phyloP scores from a whole-genome alignment of 2,888 invertebrate species.

The Corythucha ciliata region DNA sequence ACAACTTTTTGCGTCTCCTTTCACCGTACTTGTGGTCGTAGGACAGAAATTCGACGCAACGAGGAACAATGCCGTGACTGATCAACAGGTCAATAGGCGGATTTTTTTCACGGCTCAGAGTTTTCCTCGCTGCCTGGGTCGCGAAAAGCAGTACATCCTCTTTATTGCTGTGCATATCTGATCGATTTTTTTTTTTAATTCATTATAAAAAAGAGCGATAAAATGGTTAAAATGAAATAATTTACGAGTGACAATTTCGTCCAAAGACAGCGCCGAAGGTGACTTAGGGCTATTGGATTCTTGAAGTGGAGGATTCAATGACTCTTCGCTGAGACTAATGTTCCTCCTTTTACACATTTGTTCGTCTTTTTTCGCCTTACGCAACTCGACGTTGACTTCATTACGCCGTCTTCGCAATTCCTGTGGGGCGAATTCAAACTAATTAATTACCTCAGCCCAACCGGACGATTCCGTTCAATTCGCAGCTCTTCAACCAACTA shows the following conservation, averaged over 20 bases:
- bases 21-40: constrained; percentile 30
- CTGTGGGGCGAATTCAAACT: constrained; percentile 15
- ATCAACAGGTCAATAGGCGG: constrained; percentile 97
- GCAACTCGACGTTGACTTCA: constrained; percentile 79
- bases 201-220: constrained; percentile 2
- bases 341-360: constrained; percentile 86
- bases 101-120: constrained; percentile 87
- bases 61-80: constrained; percentile 83
- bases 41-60: constrained; percentile 78
- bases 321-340: constrained; percentile 52
- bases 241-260: constrained; percentile 56
- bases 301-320: constrained; percentile 45
- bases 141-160: constrained; percentile 54
- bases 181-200: too few species aligned
- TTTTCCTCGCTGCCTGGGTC: constrained; percentile 78
- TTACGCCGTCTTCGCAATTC: constrained; percentile 81
- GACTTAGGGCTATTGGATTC: constrained; percentile 43
- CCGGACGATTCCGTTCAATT: too few species aligned
- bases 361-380: constrained; percentile 90
- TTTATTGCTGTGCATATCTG: constrained; percentile 59
- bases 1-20: too few species aligned
- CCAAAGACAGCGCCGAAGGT: constrained; percentile 49
- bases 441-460: too few species aligned
- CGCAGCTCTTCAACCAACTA: not conserved
- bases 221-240: not conserved